Evolutionary conservation across 2,888 invertebrate genomes (phyloP).

Genomic region (Rhogogaster chlorosoma): DNA sequence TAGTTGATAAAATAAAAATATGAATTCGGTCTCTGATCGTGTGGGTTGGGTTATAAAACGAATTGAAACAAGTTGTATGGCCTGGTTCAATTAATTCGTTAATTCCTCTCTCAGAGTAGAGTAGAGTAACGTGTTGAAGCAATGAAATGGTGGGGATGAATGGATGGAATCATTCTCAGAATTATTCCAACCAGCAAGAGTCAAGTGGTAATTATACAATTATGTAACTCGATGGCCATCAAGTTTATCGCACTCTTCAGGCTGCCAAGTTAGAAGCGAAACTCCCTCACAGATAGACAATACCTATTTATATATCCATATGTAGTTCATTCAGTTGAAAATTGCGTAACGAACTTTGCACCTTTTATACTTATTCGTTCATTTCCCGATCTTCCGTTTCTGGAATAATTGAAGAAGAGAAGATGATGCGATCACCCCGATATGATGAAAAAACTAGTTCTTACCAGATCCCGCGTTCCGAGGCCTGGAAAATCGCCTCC

Average conservation of each 20-base stretch:
- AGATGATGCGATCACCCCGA: too few relatives aligned
- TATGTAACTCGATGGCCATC: slow-evolving; percentile 65
- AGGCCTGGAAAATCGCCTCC: too few relatives aligned
- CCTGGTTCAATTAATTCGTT: slow-evolving; percentile 65
- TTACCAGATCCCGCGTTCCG: too few relatives aligned
- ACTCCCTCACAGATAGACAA: slow-evolving; percentile 2
- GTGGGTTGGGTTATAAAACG: slow-evolving; percentile 52
- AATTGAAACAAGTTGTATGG: slow-evolving; percentile 59
- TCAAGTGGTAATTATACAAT: slow-evolving; percentile 68
- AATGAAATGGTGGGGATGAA: neutral
- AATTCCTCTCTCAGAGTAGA: slow-evolving; percentile 54
- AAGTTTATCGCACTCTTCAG: slow-evolving; percentile 57
- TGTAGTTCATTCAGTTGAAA: slow-evolving; percentile 15
- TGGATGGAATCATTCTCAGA: slow-evolving; percentile 59
- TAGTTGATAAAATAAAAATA: neutral
- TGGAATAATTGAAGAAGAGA: too few relatives aligned
- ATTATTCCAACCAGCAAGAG: slow-evolving; percentile 61
- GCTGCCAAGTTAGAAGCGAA: slow-evolving; percentile 28
- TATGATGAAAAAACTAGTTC: too few relatives aligned
- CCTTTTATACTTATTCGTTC: neutral
- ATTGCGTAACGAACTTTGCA: neutral
- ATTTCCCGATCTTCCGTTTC: too few relatives aligned
- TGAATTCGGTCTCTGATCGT: neutral
- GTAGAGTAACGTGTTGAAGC: neutral
- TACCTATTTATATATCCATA: slow-evolving; percentile 15